phyloP scores from a whole-genome alignment of 2,888 invertebrate species.

The Hemithea aestivaria region DNA sequence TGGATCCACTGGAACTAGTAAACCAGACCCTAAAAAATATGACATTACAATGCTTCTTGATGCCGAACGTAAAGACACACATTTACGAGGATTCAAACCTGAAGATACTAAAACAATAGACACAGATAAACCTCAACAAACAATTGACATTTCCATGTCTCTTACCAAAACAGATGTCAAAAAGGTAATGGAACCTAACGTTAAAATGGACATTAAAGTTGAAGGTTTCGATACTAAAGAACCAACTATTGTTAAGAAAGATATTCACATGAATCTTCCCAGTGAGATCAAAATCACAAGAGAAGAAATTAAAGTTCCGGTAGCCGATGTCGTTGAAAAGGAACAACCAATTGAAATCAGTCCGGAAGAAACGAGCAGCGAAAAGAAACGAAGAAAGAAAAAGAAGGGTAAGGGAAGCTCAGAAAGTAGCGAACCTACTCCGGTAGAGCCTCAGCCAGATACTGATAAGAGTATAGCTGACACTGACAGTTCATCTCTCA shows the following conservation, averaged over 20 bases:
- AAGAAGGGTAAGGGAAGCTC: conserved; percentile 79
- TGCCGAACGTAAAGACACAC: conserved; percentile 53
- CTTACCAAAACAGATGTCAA: conserved; percentile 46
- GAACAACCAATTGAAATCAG: conserved; percentile 44
- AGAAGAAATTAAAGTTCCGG: conserved; percentile 33
- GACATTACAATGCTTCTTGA: conserved; percentile 50
- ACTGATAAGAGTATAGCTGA: conserved; percentile 57
- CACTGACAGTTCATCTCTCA: conserved; percentile 65
- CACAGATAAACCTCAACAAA: conserved; percentile 37
- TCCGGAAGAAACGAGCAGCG: conserved; percentile 43
- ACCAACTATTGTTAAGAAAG: conserved; percentile 56
- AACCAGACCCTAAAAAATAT: conserved; percentile 32
- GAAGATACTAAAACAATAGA: conserved; percentile 8
- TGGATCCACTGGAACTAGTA: conserved; percentile 16
- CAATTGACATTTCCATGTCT: conserved; percentile 59
- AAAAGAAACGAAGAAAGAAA: conserved; percentile 80
- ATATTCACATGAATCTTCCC: conserved; percentile 56
- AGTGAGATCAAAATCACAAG: conserved; percentile 48
- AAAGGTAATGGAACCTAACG: conserved; percentile 47
- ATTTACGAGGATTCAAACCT: conserved; percentile 35
- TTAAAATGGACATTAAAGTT: conserved; percentile 55
- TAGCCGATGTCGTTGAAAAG: conserved; percentile 46
- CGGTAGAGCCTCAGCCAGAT: conserved; percentile 44
- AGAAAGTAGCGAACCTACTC: conserved; percentile 45
- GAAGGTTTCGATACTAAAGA: conserved; percentile 45